Base-by-base conservation (phyloP, 2,888 invertebrate species). In the Eremobia ochroleuca region DNA sequence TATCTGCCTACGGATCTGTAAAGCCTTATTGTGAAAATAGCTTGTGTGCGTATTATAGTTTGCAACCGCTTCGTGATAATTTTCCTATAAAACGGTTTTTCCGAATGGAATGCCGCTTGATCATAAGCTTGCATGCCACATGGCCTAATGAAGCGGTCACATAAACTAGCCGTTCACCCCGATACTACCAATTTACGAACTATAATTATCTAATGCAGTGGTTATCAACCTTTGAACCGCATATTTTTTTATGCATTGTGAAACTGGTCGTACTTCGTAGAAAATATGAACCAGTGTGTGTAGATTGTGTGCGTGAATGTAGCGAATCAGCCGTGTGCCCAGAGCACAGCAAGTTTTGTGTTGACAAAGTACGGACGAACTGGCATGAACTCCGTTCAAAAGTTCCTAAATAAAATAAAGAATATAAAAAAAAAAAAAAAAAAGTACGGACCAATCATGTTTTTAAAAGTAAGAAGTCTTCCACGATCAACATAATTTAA, bases 71-170 rank as follows among this genome's bases (percentile, higher is more conserved):
- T 61, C 4, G 21, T 61, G 21, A 61, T 34, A 49, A 74, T 80
- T 71, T 81, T 34, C 25, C 3, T 28, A 4, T 76, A 70, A 66
- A 83, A 40, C 21, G 64, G 62, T 34, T 75, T 85, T 65, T 28
- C 85, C 40, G 15, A 66, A 46, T 65, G 18, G 18, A 65, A 72
- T 37, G 28, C 40, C 28, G 28, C 37, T 73, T 62, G 68, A 76
- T 59, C 69, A 82, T 77, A 75, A 76, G 46, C 64, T 80, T 43
- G 66, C 78, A 88, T 62, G 78, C 76, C 40, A 74, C 67, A 55
- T 34, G 43, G 64, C 28, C 68, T 82, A 88, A 88, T 87, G 77
- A 87, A 87, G 86, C 76, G 69, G 70, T 85, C 85, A 83, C 64
- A 83, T 67, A 73, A 62, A 71, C 58, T 28, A 76, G 62, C 9